A percentile compares a stretch with the other conserved stretches of the same genome.
These are phyloP conservation scores for Thymelicus acteon DNA, from an alignment of 2,888 invertebrate genomes.

Conservation along the genomic window DNA sequence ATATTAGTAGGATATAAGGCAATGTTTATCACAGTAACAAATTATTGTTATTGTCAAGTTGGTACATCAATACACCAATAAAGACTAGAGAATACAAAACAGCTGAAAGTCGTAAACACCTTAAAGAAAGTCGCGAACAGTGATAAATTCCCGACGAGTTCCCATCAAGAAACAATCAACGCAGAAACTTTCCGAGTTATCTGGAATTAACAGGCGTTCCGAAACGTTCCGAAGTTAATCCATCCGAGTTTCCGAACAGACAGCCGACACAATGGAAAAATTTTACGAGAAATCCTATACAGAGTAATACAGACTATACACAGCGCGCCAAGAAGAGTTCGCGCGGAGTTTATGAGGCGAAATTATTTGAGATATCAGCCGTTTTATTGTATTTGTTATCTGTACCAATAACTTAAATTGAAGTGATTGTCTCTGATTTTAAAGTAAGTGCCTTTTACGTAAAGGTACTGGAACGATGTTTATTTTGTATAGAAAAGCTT, in stretches of 20 bases:
- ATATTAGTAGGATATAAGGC: too few species aligned
- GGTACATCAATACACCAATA: slow-evolving; percentile 19
- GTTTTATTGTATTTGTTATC: slow-evolving; percentile 11
- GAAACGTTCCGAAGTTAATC: slow-evolving; percentile 49
- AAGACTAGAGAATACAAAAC: background rate
- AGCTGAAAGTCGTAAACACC: slow-evolving; percentile 34
- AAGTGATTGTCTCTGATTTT: background rate
- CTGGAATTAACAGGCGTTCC: slow-evolving; percentile 62
- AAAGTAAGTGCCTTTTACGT: background rate
- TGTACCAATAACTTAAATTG: slow-evolving; percentile 13
- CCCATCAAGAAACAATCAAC: slow-evolving; percentile 60
- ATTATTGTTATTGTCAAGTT: background rate
- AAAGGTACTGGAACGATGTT: background rate
- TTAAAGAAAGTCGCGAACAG: slow-evolving; percentile 36
- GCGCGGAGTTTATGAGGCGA: slow-evolving; percentile 7
- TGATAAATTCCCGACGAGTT: slow-evolving; percentile 52
- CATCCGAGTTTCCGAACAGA: slow-evolving; percentile 35
- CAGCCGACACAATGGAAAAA: slow-evolving; percentile 37
- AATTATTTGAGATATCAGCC: slow-evolving; percentile 16
- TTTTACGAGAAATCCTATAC: slow-evolving; percentile 23
- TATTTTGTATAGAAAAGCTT: too few species aligned
- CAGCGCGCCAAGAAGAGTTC: slow-evolving; percentile 5
- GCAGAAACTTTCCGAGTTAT: slow-evolving; percentile 57
- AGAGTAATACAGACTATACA: background rate
- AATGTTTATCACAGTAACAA: background rate